Percentiles rank a stretch among this genome's conserved stretches.
These are phyloP conservation scores for Drosophila varians DNA, from an alignment of 1,140 invertebrate species.

Conservation along the genomic window DNA sequence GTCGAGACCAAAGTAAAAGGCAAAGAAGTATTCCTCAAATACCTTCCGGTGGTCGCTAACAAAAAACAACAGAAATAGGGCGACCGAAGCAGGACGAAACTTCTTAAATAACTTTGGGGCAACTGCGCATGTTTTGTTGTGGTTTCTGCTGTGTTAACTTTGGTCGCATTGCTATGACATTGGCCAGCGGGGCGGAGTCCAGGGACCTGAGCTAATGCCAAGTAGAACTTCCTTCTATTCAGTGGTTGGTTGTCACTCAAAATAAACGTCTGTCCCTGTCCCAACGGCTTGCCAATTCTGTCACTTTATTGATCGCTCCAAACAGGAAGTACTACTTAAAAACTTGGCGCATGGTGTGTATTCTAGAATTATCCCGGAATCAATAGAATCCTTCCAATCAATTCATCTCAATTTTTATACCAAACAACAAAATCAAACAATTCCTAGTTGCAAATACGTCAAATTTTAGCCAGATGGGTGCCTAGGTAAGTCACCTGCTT, in stretches of 20 bases:
- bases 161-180: constrained; percentile 79
- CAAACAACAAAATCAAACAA: too few species aligned
- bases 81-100: constrained; percentile 39
- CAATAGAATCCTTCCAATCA: background rate
- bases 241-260: constrained; percentile 74
- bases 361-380: constrained; percentile 17
- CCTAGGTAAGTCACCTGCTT: constrained; percentile 70
- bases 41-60: constrained; percentile 60
- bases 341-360: constrained; percentile 46
- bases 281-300: constrained; percentile 12
- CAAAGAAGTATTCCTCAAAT: constrained; percentile 52
- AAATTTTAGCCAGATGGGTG: constrained; percentile 74
- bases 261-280: constrained; percentile 53
- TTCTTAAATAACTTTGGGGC: constrained; percentile 66
- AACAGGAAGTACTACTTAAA: background rate
- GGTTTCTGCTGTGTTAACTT: constrained; percentile 77
- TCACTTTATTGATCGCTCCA: constrained; percentile 35
- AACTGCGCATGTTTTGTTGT: constrained; percentile 79
- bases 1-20: constrained; percentile 10
- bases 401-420: constrained; percentile 13
- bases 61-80: constrained; percentile 38
- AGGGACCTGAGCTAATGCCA: constrained; percentile 18
- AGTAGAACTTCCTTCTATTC: constrained; percentile 23
- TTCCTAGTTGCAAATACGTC: constrained; percentile 73
- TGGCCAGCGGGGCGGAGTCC: constrained; percentile 38